Conservation (phyloP, 1,140 invertebrate species). For the Macrosteles quadrilineatus region DNA sequence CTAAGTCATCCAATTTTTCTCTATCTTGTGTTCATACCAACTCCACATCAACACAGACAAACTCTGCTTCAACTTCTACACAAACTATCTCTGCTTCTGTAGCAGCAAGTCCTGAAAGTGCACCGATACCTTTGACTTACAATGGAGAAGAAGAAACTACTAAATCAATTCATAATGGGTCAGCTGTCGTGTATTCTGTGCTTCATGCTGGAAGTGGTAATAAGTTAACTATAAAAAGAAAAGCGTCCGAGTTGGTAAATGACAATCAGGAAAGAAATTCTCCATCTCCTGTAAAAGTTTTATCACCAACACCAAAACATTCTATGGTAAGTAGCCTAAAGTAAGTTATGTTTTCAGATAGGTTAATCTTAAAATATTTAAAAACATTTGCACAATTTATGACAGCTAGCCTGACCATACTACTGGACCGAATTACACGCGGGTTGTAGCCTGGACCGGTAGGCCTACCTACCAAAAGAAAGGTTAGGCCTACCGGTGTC, state of each 20-base stretch:
- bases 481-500: too few relatives aligned
- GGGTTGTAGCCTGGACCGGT: too few relatives aligned
- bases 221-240: constrained; percentile 80
- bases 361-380: too few relatives aligned
- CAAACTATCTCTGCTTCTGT: constrained; percentile 32
- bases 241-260: constrained; percentile 57
- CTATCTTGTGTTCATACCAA: constrained; percentile 72
- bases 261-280: constrained; percentile 2
- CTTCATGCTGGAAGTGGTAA: constrained; percentile 76
- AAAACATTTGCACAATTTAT: too few relatives aligned
- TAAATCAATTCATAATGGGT: constrained; percentile 63
- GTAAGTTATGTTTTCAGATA: too few relatives aligned
- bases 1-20: constrained; percentile 67
- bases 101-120: constrained; percentile 2
- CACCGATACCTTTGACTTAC: too few relatives aligned
- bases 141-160: constrained; percentile 26
- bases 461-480: too few relatives aligned
- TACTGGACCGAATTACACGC: too few relatives aligned
- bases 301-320: background rate
- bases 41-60: constrained; percentile 63
- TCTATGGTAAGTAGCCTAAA: too few relatives aligned
- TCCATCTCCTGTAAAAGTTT: background rate
- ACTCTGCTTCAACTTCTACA: constrained; percentile 10
- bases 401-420: too few relatives aligned
- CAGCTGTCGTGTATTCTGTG: constrained; percentile 74